Conservation (phyloP, 1,140 invertebrate genomes). For the Ceratosolen solmsi region DNA sequence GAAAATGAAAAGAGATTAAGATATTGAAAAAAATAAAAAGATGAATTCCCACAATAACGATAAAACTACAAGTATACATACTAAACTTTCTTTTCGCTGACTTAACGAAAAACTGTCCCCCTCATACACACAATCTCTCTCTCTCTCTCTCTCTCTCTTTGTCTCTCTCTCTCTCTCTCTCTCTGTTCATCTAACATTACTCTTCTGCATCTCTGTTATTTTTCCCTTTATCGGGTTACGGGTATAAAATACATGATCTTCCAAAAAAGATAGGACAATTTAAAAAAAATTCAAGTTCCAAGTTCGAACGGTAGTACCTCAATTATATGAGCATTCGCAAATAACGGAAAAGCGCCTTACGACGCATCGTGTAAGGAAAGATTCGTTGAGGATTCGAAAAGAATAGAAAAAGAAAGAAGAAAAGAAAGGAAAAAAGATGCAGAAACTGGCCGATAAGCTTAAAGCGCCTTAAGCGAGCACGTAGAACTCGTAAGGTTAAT, state of each 20-base stretch:
- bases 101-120: slow-evolving; percentile 15
- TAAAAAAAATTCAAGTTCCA: slow-evolving; percentile 43
- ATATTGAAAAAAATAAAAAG: background rate
- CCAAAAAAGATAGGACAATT: background rate
- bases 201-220: background rate
- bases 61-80: slow-evolving; percentile 14
- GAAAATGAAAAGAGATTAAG: no score
- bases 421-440: background rate
- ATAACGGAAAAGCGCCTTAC: slow-evolving; percentile 14
- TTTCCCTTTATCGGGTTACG: background rate
- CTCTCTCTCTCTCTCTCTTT: no score
- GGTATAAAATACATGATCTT: slow-evolving; percentile 11
- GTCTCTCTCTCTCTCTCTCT: no score
- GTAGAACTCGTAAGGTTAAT: slow-evolving; percentile 40
- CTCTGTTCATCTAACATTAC: no score
- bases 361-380: background rate
- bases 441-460: slow-evolving; percentile 24
- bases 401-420: background rate
- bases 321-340: slow-evolving; percentile 13
- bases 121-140: no score
- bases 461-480: slow-evolving; percentile 42
- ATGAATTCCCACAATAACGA: slow-evolving; percentile 5
- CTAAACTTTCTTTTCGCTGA: slow-evolving; percentile 7
- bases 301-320: background rate
- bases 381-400: background rate